These are phyloP conservation scores for Lymantria dispar DNA, from an alignment of 2,888 invertebrate species.

Conservation along the genomic window DNA sequence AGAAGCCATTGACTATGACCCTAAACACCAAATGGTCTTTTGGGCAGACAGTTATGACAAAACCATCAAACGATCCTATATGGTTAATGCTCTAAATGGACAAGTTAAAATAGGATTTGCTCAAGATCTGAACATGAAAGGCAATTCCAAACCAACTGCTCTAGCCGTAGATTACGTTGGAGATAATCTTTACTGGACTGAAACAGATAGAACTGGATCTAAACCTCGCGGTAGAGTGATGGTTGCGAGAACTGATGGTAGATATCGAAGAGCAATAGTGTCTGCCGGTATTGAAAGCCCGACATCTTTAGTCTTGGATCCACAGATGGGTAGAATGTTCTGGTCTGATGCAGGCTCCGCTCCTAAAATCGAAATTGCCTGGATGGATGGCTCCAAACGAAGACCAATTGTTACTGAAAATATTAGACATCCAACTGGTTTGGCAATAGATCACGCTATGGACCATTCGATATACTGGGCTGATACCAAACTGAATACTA, in stretches of 20 bases:
- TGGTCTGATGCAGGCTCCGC: conserved; percentile 96
- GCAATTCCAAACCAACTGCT: conserved; percentile 92
- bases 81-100: conserved; percentile 90
- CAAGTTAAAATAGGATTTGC: conserved; percentile 91
- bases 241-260: conserved; percentile 94
- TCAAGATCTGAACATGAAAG: conserved; percentile 93
- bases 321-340: conserved; percentile 92
- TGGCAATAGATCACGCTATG: conserved; percentile 95
- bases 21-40: conserved; percentile 91
- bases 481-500: conserved; percentile 94
- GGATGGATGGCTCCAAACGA: conserved; percentile 98
- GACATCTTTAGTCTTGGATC: conserved; percentile 94
- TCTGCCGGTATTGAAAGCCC: conserved; percentile 92
- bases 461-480: conserved; percentile 97
- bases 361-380: conserved; percentile 96
- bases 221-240: conserved; percentile 91
- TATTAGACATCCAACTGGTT: conserved; percentile 93
- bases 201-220: conserved; percentile 88
- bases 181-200: conserved; percentile 97
- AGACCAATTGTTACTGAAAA: conserved; percentile 90
- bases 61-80: conserved; percentile 94
- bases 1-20: conserved; percentile 95
- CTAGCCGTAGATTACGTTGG: conserved; percentile 97
- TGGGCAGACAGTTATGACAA: conserved; percentile 97
- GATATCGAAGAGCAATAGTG: conserved; percentile 92